Base-by-base conservation (phyloP, 2,113 vertebrate species). In the Pangasianodon hypophthalmus region DNA sequence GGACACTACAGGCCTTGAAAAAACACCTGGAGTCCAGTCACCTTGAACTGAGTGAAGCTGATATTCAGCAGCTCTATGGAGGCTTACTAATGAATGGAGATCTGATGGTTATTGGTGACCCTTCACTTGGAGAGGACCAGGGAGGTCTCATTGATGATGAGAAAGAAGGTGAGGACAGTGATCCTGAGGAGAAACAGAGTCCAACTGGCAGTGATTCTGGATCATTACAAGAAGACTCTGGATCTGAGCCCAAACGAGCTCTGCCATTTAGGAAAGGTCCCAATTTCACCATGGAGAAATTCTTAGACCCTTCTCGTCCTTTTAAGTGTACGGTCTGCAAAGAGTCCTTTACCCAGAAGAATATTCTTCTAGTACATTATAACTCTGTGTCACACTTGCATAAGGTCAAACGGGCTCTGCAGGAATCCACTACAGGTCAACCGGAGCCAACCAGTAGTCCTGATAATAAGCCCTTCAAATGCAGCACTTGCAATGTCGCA, bases 321-420 rank as follows among this genome's bases (percentile, higher is more conserved):
- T 99, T 99, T 92, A 99, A 99, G 94, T 99, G 98, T 93, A 99
- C 98, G 0, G 98, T 99, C 54, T 99, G 98, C 95, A 99, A 99
- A 96, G 98, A 99, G 92, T 99, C 98, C 89, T 99, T 99, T 92
- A 99, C 98, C 0, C 98, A 99, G 81, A 99, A 99, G 95, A 99
- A 99, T 91, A 99, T 99, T 92, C 96, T 99, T 85, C 93, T 99
- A 58, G 98, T 99, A 91, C 98, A 99, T 95, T 99, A 99, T 94
- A 99, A 99, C 92, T 99, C 98, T 0, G 98, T 99, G 82, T 99
- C 98, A 89, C 98, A 99, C 92, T 95, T 99, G 85, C 98, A 99
- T 94, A 99, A 99, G 94, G 96, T 99, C 91, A 99, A 99, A 94
- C 96, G 98, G 94, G 98, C 98, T 92, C 97, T 99, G 84, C 98